These are phyloP conservation scores for Dasypogon diadema DNA, from an alignment of 2,888 invertebrate species.

Conservation along the genomic window DNA sequence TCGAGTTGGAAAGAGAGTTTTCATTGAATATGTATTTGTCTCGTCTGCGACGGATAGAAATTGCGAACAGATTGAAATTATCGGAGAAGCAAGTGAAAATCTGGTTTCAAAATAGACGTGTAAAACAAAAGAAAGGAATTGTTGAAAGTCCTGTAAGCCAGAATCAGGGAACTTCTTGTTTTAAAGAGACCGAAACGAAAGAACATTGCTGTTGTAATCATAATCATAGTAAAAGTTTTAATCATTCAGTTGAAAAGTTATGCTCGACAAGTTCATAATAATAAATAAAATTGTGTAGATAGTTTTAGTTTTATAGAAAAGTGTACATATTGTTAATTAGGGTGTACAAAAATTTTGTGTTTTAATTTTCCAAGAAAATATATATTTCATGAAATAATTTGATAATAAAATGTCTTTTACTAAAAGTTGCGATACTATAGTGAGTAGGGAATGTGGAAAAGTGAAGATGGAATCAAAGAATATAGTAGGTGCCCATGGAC, in stretches of 20 bases:
- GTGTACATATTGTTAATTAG: slow-evolving; percentile 25
- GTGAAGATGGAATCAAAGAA: too few relatives aligned
- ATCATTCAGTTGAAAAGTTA: slow-evolving; percentile 48
- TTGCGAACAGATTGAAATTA: slow-evolving; percentile 86
- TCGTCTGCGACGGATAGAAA: slow-evolving; percentile 89
- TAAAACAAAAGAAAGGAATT: slow-evolving; percentile 93
- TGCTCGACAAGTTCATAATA: slow-evolving; percentile 13
- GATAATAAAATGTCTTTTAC: too few relatives aligned
- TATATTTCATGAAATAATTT: too few relatives aligned
- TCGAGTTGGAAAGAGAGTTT: slow-evolving; percentile 91
- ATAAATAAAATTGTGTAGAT: not conserved
- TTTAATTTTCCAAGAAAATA: not conserved
- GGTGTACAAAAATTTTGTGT: not conserved
- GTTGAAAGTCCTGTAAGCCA: slow-evolving; percentile 69
- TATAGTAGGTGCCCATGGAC: too few relatives aligned
- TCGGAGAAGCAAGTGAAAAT: slow-evolving; percentile 96
- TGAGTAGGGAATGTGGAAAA: too few relatives aligned
- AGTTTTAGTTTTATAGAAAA: not conserved
- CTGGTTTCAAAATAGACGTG: slow-evolving; percentile 95
- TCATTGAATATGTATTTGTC: slow-evolving; percentile 91
- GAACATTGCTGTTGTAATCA: slow-evolving; percentile 19
- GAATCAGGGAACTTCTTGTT: not conserved
- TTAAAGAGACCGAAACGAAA: not conserved
- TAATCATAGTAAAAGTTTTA: not conserved
- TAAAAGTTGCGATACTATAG: too few relatives aligned